These are phyloP conservation scores for Bergia puertoricense DNA, from an alignment of 92 coral and sea anemone genomes.

Conservation along the genomic window DNA sequence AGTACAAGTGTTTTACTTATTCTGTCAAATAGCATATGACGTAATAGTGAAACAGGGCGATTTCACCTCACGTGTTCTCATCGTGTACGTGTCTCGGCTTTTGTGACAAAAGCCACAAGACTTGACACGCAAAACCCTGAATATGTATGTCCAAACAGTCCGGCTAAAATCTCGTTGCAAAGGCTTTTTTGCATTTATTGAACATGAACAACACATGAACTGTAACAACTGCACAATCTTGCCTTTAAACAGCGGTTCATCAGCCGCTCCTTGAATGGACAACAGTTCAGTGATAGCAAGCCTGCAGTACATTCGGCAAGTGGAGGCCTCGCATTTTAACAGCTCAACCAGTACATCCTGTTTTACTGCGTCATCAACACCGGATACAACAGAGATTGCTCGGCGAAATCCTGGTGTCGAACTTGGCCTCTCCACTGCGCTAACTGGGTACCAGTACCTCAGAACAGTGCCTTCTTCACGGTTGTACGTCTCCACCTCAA, in stretches of 20 bases:
- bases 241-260: conserved; percentile 26
- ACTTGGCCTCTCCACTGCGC: conserved; percentile 73
- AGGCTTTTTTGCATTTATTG: too few relatives aligned
- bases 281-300: conserved; percentile 67
- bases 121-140: too few relatives aligned
- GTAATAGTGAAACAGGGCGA: too few relatives aligned
- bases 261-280: conserved; percentile 33
- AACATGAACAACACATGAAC: background rate
- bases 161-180: too few relatives aligned
- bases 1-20: too few relatives aligned
- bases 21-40: too few relatives aligned
- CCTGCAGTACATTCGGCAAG: conserved; percentile 80
- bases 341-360: conserved; percentile 73
- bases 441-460: conserved; percentile 96
- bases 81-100: too few relatives aligned
- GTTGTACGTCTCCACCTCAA: conserved; percentile 89
- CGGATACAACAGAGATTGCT: conserved; percentile 74
- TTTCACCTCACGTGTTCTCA: too few relatives aligned
- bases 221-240: background rate
- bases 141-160: too few relatives aligned
- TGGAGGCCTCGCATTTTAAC: conserved; percentile 70
- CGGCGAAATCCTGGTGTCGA: conserved; percentile 72
- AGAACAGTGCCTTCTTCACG: conserved; percentile 92
- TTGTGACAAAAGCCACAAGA: too few relatives aligned
- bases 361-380: conserved; percentile 68